A percentile compares a stretch with the other conserved stretches of the same genome.
These are phyloP conservation scores for Dryobates pubescens DNA, from an alignment of 2,797 vertebrate genomes.

Conservation along the genomic window DNA sequence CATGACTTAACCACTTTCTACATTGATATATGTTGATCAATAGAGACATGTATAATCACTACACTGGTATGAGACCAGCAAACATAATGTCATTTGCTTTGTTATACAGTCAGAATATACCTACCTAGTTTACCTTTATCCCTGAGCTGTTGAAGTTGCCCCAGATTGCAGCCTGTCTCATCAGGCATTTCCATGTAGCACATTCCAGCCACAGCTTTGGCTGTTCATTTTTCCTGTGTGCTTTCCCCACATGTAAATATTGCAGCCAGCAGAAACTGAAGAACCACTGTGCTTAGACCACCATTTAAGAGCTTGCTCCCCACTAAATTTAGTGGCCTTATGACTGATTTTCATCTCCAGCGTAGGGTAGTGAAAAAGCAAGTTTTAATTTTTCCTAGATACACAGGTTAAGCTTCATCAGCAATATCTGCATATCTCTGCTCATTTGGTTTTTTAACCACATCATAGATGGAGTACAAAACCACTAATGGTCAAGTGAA, in stretches of 20 bases:
- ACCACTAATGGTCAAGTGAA: neutral
- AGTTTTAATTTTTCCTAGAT: neutral
- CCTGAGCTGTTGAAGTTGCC: neutral
- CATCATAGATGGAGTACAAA: neutral
- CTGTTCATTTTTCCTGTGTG: neutral
- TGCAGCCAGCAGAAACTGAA: neutral
- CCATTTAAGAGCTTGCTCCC: neutral
- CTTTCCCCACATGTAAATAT: neutral
- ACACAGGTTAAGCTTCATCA: neutral
- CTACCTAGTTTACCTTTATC: neutral
- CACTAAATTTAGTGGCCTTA: neutral
- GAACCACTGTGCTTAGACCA: neutral
- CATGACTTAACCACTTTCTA: neutral
- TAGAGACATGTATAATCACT: neutral
- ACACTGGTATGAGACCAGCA: neutral
- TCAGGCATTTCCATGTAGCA: neutral
- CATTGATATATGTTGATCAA: neutral
- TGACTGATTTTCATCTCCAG: neutral
- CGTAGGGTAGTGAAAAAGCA: neutral
- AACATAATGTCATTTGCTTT: neutral
- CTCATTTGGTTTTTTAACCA: neutral
- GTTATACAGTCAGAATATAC: neutral
- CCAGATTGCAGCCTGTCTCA: neutral
- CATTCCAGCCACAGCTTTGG: neutral
- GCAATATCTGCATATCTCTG: neutral